Conservation (phyloP, 2,113 vertebrate species). For the Thalassarche chlororhynchos region DNA sequence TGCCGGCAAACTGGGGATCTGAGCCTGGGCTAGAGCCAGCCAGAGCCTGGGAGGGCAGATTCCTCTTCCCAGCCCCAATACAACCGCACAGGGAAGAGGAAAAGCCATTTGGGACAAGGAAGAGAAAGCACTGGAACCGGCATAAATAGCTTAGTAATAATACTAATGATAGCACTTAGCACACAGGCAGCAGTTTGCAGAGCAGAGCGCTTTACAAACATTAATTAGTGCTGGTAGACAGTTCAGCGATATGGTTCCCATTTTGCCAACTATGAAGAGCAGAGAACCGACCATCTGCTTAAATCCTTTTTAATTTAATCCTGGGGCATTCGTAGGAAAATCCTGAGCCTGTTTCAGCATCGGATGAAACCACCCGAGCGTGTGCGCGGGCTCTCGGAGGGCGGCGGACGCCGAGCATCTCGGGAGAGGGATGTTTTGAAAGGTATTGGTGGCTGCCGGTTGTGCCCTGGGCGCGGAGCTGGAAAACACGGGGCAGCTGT, state of each 20-base stretch:
- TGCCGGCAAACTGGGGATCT: not conserved
- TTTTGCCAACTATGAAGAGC: constrained; percentile 13
- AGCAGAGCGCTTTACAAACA: constrained; percentile 49
- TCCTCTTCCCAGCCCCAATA: not conserved
- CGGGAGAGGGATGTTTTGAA: not conserved
- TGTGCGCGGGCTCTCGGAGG: not conserved
- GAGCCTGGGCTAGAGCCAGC: not conserved
- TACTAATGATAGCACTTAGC: constrained; percentile 46
- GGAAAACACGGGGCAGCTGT: not conserved
- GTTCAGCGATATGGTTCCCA: not conserved
- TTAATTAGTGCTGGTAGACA: constrained; percentile 58
- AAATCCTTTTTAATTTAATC: constrained; percentile 44
- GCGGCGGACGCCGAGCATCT: not conserved
- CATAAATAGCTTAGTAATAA: constrained; percentile 60
- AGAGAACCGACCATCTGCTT: constrained; percentile 34
- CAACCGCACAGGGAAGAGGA: constrained; percentile 20
- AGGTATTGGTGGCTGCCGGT: not conserved
- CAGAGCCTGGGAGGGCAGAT: not conserved
- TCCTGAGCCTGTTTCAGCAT: not conserved
- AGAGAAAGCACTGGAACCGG: constrained; percentile 54
- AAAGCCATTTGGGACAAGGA: constrained; percentile 32
- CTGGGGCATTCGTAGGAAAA: not conserved
- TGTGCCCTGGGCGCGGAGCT: not conserved
- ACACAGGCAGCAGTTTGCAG: constrained; percentile 42
- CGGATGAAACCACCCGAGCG: fast-evolving